Base-by-base conservation (phyloP, 2,113 vertebrate species). In the Turdus rufiventris region DNA sequence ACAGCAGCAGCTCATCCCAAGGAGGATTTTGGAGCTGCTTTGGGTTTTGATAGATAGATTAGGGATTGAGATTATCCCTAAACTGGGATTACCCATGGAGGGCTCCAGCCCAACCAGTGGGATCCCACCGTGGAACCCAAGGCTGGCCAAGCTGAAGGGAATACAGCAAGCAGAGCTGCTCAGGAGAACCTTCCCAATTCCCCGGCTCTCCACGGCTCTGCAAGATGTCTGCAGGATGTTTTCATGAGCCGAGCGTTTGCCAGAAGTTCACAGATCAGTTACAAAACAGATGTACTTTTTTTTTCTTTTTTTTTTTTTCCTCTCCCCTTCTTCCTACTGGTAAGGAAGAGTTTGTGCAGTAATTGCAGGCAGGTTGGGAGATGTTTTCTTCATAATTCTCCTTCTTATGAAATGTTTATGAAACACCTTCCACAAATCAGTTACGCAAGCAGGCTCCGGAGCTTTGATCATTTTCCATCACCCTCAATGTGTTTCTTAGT, bases 371-470 rank as follows among this genome's bases (percentile, higher is more conserved):
- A 98, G 98, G 98, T 98, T 93, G 97, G 97, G 98, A 98, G 98
- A 97, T 95, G 98, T 98, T 97, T 95, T 94, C 98, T 98, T 98
- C 98, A 97, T 98, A 97, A 98, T 96, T 93, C 97, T 97, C 91
- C 96, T 97, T 98, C 98, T 98, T 98, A 97, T 98, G 98, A 98
- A 98, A 98, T 98, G 98, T 98, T 98, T 98, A 98, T 98, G 98
- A 98, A 98, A 98, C 97, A 98, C 96, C 98, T 98, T 98, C 97
- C 97, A 97, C 98, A 98, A 98, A 98, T 95, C 92, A 53, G 97
- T 98, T 98, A 98, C 96, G 98, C 98, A 98, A 98, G 97, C 65
- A 12, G 85, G 94, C 94, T 93, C 81, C 88, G 75, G 94, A 97
- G 97, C 98, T 98, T 98, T 98, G 98, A 98, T 98, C 97, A 76